phyloP scores from a whole-genome alignment of 2,797 vertebrate species.

The Psittacula derbiana region DNA sequence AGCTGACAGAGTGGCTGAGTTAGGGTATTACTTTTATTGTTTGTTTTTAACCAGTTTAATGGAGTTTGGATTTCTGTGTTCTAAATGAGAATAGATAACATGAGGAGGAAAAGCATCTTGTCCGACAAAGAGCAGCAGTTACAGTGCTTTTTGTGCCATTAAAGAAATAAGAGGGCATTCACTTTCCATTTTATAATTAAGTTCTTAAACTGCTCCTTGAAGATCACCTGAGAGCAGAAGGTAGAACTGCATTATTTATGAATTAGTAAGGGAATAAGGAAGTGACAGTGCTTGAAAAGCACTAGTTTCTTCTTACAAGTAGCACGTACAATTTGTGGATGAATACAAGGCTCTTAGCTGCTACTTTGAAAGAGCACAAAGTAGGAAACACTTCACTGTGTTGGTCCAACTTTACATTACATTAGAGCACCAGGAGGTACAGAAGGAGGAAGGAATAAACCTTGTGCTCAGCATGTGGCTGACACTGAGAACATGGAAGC shows the following conservation, averaged over 20 bases:
- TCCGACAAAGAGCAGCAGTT: accelerated
- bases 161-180: neutral
- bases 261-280: neutral
- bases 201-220: neutral
- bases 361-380: neutral
- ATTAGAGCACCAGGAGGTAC: neutral
- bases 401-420: neutral
- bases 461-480: neutral
- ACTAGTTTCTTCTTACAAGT: neutral
- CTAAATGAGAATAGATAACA: neutral
- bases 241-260: neutral
- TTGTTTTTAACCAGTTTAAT: neutral
- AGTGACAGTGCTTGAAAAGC: neutral
- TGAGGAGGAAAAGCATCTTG: neutral
- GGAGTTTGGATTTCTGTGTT: neutral
- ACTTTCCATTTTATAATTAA: neutral
- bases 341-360: neutral
- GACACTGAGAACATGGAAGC: neutral
- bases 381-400: neutral
- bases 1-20: neutral
- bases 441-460: neutral
- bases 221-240: neutral
- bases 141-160: neutral
- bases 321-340: neutral
- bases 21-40: neutral